These are phyloP conservation scores for Aplidium turbinatum DNA, from an alignment of 23 tunicate genomes.

Conservation along the genomic window DNA sequence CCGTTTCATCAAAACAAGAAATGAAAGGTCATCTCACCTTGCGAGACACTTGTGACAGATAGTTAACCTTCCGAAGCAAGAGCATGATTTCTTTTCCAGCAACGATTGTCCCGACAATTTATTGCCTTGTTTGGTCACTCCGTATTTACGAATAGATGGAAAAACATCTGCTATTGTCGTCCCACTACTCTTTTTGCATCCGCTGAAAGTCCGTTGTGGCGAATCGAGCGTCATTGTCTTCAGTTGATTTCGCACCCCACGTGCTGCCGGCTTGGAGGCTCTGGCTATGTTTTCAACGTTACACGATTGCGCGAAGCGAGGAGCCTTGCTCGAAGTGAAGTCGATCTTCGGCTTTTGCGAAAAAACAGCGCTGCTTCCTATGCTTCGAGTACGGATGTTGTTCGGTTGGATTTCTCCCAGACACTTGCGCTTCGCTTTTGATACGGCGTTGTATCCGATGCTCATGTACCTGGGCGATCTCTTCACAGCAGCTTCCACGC, in stretches of 20 bases:
- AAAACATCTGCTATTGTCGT: conserved; percentile 54
- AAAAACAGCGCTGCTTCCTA: background rate
- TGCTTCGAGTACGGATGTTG: background rate
- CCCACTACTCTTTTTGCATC: conserved; percentile 2
- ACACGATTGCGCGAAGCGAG: conserved; percentile 13
- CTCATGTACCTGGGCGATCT: background rate
- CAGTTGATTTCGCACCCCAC: background rate
- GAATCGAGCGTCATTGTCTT: conserved; percentile 21
- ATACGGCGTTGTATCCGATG: background rate
- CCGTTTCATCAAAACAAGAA: no score
- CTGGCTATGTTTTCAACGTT: conserved; percentile 12
- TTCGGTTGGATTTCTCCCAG: conserved; percentile 46
- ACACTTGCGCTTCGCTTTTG: conserved; percentile 49
- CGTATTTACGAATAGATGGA: conserved; percentile 48
- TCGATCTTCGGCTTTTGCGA: background rate
- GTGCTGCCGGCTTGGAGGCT: background rate
- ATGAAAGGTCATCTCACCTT: conserved; percentile 37
- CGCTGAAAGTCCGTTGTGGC: conserved; percentile 5
- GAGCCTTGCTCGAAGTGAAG: background rate
- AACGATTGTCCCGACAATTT: background rate
- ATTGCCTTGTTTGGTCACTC: background rate
- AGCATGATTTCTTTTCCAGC: conserved; percentile 13
- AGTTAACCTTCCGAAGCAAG: conserved; percentile 54
- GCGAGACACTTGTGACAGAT: conserved; percentile 58
- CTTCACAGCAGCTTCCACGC: background rate